phyloP scores from a whole-genome alignment of 2,797 vertebrate species.

The Acrocephalus scirpaceus region DNA sequence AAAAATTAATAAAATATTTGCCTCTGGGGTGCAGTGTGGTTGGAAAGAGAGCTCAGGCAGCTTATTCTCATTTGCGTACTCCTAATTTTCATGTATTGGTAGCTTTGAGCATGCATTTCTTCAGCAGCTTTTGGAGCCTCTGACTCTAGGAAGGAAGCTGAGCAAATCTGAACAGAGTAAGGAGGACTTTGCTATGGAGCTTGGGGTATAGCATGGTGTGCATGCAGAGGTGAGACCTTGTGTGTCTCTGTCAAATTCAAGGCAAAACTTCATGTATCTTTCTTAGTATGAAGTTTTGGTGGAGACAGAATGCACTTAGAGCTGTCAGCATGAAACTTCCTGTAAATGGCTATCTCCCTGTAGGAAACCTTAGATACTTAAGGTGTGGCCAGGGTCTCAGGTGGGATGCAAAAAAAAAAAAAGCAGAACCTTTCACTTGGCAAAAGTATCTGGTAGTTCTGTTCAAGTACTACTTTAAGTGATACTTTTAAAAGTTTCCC shows the following conservation, averaged over 20 bases:
- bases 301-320: neutral
- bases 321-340: neutral
- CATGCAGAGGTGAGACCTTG: rapidly evolving
- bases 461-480: neutral
- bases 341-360: rapidly evolving
- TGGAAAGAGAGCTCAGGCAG: neutral
- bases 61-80: neutral
- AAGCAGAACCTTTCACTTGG: neutral
- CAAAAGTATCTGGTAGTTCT: neutral
- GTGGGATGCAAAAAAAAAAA: neutral
- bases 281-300: neutral
- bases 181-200: neutral
- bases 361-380: neutral
- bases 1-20: neutral
- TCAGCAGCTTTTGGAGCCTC: neutral
- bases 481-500: neutral
- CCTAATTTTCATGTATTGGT: neutral
- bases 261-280: neutral
- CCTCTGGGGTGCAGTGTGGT: rapidly evolving
- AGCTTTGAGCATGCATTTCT: neutral
- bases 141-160: neutral
- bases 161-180: neutral
- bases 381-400: neutral
- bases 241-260: neutral
- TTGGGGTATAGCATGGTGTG: neutral